A percentile compares a stretch with the other conserved stretches of the same genome.
phyloP scores from a whole-genome alignment of 2,797 vertebrate genomes.

The Lycodopsis pacificus region DNA sequence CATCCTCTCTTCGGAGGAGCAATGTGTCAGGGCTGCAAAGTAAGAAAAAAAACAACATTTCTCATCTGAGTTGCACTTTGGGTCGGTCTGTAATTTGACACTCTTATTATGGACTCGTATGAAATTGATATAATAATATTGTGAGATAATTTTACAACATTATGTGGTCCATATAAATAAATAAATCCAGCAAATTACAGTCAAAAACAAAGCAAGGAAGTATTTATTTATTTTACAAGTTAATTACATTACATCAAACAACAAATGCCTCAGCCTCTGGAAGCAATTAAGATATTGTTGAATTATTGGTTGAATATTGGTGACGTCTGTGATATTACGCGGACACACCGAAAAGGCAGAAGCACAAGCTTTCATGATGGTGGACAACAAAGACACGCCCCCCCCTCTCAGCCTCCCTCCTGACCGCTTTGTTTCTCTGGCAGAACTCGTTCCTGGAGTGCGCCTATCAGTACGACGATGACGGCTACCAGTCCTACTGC shows the following conservation, averaged over 20 bases:
- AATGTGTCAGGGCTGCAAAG: conserved; percentile 93
- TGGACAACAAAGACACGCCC: not conserved
- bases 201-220: not conserved
- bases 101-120: not conserved
- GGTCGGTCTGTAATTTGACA: not conserved
- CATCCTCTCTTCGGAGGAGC: conserved; percentile 95
- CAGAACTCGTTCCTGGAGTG: conserved; percentile 98
- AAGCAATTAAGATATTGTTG: not conserved
- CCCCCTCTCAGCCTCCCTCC: not conserved
- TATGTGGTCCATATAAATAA: not conserved
- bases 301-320: not conserved
- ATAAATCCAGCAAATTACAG: not conserved
- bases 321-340: not conserved
- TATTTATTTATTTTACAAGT: not conserved
- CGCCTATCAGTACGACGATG: conserved; percentile 95
- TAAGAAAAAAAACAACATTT: conserved; percentile 59
- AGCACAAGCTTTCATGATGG: not conserved
- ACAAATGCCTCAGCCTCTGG: no score
- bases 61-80: not conserved
- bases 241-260: not conserved
- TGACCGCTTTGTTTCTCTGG: conserved; percentile 25
- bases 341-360: not conserved
- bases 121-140: not conserved
- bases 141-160: not conserved
- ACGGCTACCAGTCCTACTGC: conserved; percentile 97